Base-by-base conservation (phyloP, 35 echinoderm and acorn worm species). In the Apostichopus japonicus region DNA sequence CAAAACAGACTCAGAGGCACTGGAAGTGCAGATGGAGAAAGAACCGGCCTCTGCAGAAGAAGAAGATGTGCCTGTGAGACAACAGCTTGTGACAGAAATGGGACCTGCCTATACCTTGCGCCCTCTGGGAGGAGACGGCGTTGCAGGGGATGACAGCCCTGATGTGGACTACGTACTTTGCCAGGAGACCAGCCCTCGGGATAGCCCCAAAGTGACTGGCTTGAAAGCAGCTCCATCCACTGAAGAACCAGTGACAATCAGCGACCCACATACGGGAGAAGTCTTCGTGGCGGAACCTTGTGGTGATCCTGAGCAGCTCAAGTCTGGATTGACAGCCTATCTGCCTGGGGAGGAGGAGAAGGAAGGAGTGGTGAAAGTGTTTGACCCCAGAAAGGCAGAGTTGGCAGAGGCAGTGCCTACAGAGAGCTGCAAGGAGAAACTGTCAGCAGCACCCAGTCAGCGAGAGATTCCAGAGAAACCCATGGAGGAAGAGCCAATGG, bases 251-350 rank as follows among this genome's bases (percentile, higher is more conserved):
- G 25, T 94, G 5, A 91, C 21, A 23, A 65, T 94, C 23, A 80
- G 33, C 24, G 93, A 94, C 75, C 95, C 95, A 93, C 65, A 65
- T 63, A 86, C 87, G 23, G 88, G 92, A 14, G 13, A 90, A 67
- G 21, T 96, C 51, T 72, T 96, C 56, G 78, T 90, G 44, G 92
- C 92, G 54, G 72, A 91, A 25, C 95, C 95, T 93, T 79, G 87
- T 73, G 77, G 79, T 13, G 87, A 96, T 91, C 86, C 92, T n/a
- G 25, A 91, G 24, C 71, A 96, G 73, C 70, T 96, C 55, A 59
- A 93, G 62, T 72, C 53, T 23, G 52, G 79, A 55, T 52, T 90
- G 5, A 91, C 87, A 62, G 95, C 95, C 17, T 96, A 91, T 54
- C 14, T 96, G 16, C 86, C 87, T 76, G 86, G 93, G 22, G 57